Conservation (phyloP, 1,140 invertebrate genomes). For the Leptinotarsa lineolata region DNA sequence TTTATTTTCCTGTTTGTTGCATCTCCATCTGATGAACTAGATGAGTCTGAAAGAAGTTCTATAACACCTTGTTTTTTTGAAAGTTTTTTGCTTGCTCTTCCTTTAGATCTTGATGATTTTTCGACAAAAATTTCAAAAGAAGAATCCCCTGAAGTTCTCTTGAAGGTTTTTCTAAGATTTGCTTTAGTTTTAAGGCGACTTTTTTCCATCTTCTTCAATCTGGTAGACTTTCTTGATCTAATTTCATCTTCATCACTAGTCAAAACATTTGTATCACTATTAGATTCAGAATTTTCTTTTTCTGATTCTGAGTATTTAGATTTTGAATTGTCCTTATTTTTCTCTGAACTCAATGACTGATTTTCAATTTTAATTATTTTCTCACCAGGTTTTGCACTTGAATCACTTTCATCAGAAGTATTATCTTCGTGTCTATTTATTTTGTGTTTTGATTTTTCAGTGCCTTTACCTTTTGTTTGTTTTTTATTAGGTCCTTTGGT, state of each 20-base stretch:
- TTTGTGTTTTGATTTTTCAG: constrained; percentile 8
- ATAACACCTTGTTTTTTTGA: constrained; percentile 11
- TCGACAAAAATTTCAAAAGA: background rate
- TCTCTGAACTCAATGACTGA: background rate
- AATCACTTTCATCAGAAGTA: constrained; percentile 1
- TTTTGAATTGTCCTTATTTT: constrained; percentile 1
- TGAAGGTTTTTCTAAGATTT: background rate
- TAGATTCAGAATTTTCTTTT: constrained; percentile 24
- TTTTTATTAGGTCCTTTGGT: constrained; percentile 24
- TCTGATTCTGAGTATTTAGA: constrained; percentile 17
- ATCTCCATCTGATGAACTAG: constrained; percentile 25
- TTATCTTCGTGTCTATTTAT: background rate
- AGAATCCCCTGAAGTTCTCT: constrained; percentile 7
- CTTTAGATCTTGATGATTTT: background rate
- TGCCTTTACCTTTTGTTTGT: constrained; percentile 28
- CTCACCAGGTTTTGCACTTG: background rate
- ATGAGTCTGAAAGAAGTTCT: constrained; percentile 32
- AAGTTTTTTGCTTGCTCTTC: constrained; percentile 1
- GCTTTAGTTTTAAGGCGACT: background rate
- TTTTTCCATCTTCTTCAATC: background rate
- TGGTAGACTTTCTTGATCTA: background rate
- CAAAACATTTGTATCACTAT: constrained; percentile 16
- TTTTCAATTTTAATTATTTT: constrained; percentile 6
- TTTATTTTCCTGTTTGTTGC: constrained; percentile 17
- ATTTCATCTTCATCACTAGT: background rate